Base-by-base conservation (phyloP, 1,140 invertebrate genomes). In the Drosophila nebulosa region DNA sequence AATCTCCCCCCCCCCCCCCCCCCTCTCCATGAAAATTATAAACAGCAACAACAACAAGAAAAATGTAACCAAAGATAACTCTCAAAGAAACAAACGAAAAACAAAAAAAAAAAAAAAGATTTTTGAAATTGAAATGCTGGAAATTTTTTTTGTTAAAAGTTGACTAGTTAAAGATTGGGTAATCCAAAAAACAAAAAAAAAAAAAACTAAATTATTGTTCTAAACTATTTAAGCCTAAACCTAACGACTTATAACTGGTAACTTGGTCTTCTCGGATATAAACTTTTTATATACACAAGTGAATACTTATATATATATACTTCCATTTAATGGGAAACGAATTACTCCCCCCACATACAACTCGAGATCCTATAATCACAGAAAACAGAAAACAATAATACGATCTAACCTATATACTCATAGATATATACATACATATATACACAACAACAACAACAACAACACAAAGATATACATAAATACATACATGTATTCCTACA, bases 221-320 rank as follows among this genome's bases (percentile, higher is more conserved):
- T 76, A 76, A 72, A 72, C 69, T 76, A 76, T 72, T 76, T 75
- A 75, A 69, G 63, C 62, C 50, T 79, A 70, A 86, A 79, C 68
- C 80, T 86, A 85, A 85, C 78, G 80, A 85, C 80, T 85, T 86
- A 86, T 74, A 67, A 59, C 79, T 52, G 74, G 77, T 86, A 85
- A 85, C 81, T 85, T 85, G 80, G 80, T 85, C 80, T 85, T 85
- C 80, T 85, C 68, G 71, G 78, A 72, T 64, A 66, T 50, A 70
- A 70, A 58, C 63, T 77, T 69, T 83, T 81, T 58, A 59, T 55
- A 60, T 30, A 65, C 24, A 58, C 42, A 59, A 35, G 53, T 21
- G 24, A 18, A 52, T 55, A 70, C 18, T 35, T 57, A 50, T 46
- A 61, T 18, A 72, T 14, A 79, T 64, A 69, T 60, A 76, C 50